phyloP scores from a whole-genome alignment of 2,888 invertebrate genomes.

The Ryuthela nishihirai region DNA sequence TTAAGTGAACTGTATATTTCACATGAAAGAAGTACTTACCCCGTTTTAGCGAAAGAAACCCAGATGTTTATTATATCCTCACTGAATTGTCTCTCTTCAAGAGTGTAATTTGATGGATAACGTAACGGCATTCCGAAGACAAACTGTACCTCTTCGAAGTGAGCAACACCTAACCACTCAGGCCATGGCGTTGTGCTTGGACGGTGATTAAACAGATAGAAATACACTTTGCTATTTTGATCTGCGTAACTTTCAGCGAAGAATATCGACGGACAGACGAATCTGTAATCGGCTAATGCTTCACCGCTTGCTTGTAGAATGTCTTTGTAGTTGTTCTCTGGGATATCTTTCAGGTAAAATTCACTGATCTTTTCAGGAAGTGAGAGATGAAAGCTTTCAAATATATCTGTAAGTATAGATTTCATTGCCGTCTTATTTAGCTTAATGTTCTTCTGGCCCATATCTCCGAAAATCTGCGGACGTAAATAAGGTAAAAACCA shows the following conservation, averaged over 20 bases:
- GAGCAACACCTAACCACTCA: conserved; percentile 22
- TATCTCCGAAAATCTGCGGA: conserved; percentile 8
- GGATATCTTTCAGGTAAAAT: conserved; percentile 9
- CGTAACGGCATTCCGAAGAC: conserved; percentile 18
- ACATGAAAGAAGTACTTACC: conserved; percentile 12
- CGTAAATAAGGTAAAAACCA: conserved; percentile 19
- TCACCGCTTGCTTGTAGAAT: conserved; percentile 1
- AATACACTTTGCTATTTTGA: conserved; percentile 1
- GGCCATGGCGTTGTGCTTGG: background rate
- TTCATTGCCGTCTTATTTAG: background rate
- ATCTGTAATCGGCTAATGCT: conserved; percentile 16
- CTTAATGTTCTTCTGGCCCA: too few relatives aligned
- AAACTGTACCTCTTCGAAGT: conserved; percentile 24
- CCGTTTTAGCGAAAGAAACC: conserved; percentile 11
- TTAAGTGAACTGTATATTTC: too few relatives aligned
- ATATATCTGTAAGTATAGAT: background rate
- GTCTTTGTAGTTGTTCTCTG: background rate
- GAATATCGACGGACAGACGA: conserved; percentile 11
- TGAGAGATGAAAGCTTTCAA: background rate
- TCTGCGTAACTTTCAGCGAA: conserved; percentile 15
- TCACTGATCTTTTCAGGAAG: background rate
- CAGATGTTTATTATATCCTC: conserved; percentile 12
- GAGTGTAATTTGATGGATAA: conserved; percentile 3
- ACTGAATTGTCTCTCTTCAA: conserved; percentile 23
- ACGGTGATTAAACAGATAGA: conserved; percentile 19